Base-by-base conservation (phyloP, 2,113 vertebrate species). In the Alectura lathami region DNA sequence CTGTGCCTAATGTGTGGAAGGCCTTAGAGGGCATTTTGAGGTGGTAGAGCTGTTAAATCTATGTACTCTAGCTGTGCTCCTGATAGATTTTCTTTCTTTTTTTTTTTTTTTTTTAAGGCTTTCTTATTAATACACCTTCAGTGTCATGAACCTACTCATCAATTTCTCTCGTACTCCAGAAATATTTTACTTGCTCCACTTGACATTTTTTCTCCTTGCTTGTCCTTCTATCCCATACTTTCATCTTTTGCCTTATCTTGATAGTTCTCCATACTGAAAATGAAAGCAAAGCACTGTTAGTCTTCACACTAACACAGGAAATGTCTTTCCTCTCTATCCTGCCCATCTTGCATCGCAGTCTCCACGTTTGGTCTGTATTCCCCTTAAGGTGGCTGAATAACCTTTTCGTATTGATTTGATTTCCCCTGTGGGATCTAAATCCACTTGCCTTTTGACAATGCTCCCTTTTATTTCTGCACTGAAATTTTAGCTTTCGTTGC, bases 381-480 rank as follows among this genome's bases (percentile, higher is more conserved):
- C n/a, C 74, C 15, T 79, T 79, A 40, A 84, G 75, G 57, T 75
- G 66, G 14, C 57, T 76, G 81, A 82, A 91, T 42, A 92, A 94
- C 59, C 63, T 88, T 86, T 88, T 60, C 51, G 34, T 82, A 82
- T 56, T 76, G 85, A 82, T 85, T 95, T 69, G 24, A 72, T 86
- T 94, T 94, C 34, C 48, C 83, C 43, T 68, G 12, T 70, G 92
- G 69, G 45, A 59, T 81, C 64, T 59, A 91, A 94, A 88, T 73
- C 73, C 68, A n/a, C 60, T 90, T 90, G 76, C 17, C 51, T 96
- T 90, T 91, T 86, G 83, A 86, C 92, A 82, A 6, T n/a, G 9
- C 18, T 94, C 23, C 59, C 16, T 86, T 90, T 64, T 60, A 24
- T 93, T 94, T 86, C 80, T 84, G 48, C 77, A 45, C 77, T 75